These are phyloP conservation scores for Halictus quadricinctus DNA, from an alignment of 2,888 invertebrate genomes.

Conservation along the genomic window DNA sequence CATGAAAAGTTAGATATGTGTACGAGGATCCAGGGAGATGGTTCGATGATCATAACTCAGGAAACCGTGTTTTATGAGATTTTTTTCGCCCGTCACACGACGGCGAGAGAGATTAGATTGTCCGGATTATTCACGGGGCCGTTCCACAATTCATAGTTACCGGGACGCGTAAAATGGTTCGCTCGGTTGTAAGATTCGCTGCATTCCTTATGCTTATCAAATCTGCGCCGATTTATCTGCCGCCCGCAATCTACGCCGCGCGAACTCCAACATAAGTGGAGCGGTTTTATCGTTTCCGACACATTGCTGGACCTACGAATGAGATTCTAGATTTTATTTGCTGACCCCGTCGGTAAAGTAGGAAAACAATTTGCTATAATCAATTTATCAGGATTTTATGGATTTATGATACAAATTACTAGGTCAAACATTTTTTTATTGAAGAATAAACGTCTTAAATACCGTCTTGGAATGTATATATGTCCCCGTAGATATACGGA, in stretches of 20 bases:
- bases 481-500: no score
- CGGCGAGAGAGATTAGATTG: conserved; percentile 55
- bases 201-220: background rate
- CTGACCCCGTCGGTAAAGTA: background rate
- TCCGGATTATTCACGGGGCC: conserved; percentile 59
- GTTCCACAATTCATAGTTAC: conserved; percentile 48
- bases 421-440: no score
- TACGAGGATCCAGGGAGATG: conserved; percentile 26
- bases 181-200: background rate
- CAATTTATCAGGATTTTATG: background rate
- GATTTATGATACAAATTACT: no score
- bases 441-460: no score
- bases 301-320: background rate
- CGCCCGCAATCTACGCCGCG: background rate
- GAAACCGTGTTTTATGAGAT: conserved; percentile 45
- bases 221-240: background rate
- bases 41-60: conserved; percentile 55
- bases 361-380: background rate
- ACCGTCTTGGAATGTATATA: no score
- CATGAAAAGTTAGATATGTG: conserved; percentile 50
- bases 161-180: conserved; percentile 35
- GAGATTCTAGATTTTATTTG: background rate
- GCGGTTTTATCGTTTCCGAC: background rate
- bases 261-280: background rate
- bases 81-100: conserved; percentile 40